Evolutionary conservation across 2,797 vertebrate genomes (phyloP).

Genomic region (Smutsia temminckii): DNA sequence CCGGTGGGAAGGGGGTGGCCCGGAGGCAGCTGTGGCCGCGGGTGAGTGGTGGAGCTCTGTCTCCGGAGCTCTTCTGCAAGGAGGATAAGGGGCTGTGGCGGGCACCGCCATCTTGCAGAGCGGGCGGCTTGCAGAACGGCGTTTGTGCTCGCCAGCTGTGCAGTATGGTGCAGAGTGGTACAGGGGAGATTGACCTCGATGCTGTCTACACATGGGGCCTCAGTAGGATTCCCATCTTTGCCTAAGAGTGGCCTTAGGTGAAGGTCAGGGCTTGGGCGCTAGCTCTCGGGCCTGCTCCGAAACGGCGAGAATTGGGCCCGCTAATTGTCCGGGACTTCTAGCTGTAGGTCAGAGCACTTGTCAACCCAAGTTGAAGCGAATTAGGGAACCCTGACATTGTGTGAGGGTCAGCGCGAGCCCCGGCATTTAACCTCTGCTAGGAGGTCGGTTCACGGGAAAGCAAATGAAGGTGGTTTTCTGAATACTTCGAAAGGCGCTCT

Average conservation of each 20-base stretch:
- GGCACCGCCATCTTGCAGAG: conserved; percentile 39
- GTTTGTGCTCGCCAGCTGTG: accelerated
- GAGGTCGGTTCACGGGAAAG: neutral
- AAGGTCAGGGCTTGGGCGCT: conserved; percentile 39
- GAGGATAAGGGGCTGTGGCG: conserved; percentile 51
- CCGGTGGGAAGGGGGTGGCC: accelerated
- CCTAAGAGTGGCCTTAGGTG: neutral
- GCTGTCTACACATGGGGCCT: neutral
- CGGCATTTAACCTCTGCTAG: neutral
- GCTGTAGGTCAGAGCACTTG: conserved; percentile 16
- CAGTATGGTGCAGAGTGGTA: neutral
- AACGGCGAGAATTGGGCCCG: accelerated
- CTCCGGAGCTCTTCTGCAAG: conserved; percentile 12
- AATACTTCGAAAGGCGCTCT: accelerated
- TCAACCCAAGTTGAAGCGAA: neutral
- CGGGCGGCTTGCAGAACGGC: neutral
- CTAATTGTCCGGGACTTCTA: accelerated
- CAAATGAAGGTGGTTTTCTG: neutral
- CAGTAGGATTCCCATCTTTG: neutral
- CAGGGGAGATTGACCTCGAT: neutral
- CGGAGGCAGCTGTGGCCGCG: neutral
- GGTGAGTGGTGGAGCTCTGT: neutral
- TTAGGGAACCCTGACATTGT: conserved; percentile 6
- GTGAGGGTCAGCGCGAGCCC: conserved; percentile 60
- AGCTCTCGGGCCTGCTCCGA: accelerated